Conservation (phyloP, 30 jellyfish, hydroid and myxozoan genomes). For the Chrysaora quinquecirrha region DNA sequence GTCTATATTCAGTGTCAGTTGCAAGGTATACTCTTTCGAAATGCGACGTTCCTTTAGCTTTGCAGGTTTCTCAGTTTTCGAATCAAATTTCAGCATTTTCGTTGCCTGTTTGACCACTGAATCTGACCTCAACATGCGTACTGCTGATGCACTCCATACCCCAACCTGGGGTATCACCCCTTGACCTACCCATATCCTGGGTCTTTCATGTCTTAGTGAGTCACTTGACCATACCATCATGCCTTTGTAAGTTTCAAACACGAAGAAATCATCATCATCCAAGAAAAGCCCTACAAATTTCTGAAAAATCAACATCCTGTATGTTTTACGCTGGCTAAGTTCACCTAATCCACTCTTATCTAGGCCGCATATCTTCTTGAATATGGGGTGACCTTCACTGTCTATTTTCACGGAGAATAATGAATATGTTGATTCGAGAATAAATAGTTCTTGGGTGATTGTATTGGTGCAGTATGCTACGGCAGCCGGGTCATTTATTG, state of each 20-base stretch:
- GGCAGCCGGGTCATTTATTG: constrained; percentile 44
- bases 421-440: constrained; percentile 73
- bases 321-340: constrained; percentile 62
- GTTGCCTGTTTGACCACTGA: constrained; percentile 82
- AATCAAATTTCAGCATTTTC: constrained; percentile 42
- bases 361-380: constrained; percentile 48
- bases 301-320: constrained; percentile 54
- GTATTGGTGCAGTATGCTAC: constrained; percentile 81
- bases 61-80: neutral
- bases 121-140: constrained; percentile 79
- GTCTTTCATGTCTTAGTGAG: constrained; percentile 51
- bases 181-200: constrained; percentile 73
- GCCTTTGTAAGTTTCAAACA: constrained; percentile 82
- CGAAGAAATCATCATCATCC: constrained; percentile 60
- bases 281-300: constrained; percentile 64
- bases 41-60: constrained; percentile 1
- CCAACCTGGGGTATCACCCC: constrained; percentile 88
- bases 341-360: constrained; percentile 48
- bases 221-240: constrained; percentile 78
- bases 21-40: constrained; percentile 45
- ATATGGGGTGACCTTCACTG: constrained; percentile 26
- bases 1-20: constrained; percentile 46
- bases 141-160: constrained; percentile 84
- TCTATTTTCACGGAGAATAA: constrained; percentile 38
- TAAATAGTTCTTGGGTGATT: constrained; percentile 69